phyloP scores from a whole-genome alignment of 2,797 vertebrate genomes.

The Neosalanx taihuensis region DNA sequence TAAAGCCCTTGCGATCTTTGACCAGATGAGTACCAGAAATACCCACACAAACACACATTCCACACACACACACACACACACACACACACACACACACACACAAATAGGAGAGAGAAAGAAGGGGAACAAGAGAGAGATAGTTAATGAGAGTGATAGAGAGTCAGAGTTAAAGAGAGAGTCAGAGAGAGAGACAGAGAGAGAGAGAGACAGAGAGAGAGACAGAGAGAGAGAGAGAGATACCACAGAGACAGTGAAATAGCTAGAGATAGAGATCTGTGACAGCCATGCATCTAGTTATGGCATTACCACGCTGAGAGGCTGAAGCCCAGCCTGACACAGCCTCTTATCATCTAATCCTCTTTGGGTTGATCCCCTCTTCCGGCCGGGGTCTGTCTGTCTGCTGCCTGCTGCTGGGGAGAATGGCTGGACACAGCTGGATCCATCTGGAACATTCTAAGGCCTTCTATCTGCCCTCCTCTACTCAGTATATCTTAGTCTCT shows the following conservation, averaged over 20 bases:
- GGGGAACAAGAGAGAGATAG: background rate
- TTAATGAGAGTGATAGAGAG: background rate
- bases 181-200: background rate
- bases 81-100: background rate
- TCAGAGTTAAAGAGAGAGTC: background rate
- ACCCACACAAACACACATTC: background rate
- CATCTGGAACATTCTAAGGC: background rate
- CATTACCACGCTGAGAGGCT: background rate
- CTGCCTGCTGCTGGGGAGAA: background rate
- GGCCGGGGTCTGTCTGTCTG: background rate
- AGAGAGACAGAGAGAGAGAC: background rate
- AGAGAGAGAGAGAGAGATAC: background rate
- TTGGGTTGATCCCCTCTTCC: background rate
- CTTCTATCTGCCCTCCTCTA: background rate
- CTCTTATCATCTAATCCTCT: constrained; percentile 8
- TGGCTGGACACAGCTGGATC: background rate
- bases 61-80: background rate
- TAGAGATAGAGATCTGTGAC: background rate
- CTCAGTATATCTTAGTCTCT: background rate
- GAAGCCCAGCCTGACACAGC: background rate
- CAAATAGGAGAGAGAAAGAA: background rate
- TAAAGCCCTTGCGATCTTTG: background rate
- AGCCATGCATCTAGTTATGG: background rate
- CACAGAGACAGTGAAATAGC: background rate
- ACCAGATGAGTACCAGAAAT: background rate